Evolutionary conservation across 2,113 vertebrate genomes (phyloP).

Genomic region (Cebidichthys violaceus): DNA sequence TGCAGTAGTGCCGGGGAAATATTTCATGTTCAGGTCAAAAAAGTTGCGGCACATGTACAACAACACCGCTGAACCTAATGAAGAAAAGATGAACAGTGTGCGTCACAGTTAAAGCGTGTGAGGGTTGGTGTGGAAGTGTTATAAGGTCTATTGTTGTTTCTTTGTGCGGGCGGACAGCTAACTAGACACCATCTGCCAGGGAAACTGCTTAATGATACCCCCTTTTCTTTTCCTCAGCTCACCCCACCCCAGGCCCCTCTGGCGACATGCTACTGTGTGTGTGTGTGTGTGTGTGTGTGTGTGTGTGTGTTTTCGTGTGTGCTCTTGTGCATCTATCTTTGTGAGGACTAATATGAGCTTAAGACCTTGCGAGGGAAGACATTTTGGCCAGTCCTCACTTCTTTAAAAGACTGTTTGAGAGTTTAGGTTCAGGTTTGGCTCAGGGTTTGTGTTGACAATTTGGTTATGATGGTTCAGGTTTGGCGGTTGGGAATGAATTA

Average conservation of each 20-base stretch:
- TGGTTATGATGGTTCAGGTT: neutral
- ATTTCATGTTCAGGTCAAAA: constrained; percentile 25
- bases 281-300: constrained; percentile 29
- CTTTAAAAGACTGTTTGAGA: neutral
- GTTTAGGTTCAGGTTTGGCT: neutral
- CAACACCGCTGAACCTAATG: neutral
- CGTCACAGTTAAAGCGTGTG: constrained; percentile 11
- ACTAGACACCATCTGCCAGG: constrained; percentile 76
- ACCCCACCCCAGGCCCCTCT: constrained; percentile 50
- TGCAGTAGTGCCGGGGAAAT: neutral
- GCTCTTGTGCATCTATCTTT: neutral
- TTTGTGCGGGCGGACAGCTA: constrained; percentile 59
- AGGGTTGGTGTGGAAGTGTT: constrained; percentile 33
- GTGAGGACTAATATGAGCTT: neutral
- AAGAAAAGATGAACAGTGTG: constrained; percentile 14
- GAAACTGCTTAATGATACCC: constrained; percentile 68
- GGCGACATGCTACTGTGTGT: constrained; percentile 39
- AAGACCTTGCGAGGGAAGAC: neutral
- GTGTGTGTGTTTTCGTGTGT: constrained; percentile 14
- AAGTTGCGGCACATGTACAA: neutral
- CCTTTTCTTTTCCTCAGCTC: constrained; percentile 42
- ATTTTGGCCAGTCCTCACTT: neutral
- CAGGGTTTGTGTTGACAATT: neutral
- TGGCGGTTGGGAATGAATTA: neutral
- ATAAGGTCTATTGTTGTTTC: constrained; percentile 64